These are phyloP conservation scores for Malacoctenus gilli DNA, from an alignment of 2,797 vertebrate species.

Conservation along the genomic window DNA sequence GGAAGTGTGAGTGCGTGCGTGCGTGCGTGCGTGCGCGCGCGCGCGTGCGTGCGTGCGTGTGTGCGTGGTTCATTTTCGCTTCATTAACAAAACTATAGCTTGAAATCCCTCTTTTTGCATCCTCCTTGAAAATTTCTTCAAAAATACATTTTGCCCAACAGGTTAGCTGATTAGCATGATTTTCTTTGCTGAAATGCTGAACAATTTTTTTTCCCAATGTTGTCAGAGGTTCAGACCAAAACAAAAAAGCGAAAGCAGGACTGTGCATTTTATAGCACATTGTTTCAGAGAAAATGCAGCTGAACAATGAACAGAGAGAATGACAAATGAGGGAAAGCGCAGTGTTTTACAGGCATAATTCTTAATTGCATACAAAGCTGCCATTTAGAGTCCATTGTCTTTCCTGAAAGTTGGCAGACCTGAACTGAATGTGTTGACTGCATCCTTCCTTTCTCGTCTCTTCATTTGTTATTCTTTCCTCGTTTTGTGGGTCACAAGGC, in stretches of 20 bases:
- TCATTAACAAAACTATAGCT: too few relatives aligned
- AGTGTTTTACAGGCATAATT: slow-evolving; percentile 60
- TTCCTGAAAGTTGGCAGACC: slow-evolving; percentile 64
- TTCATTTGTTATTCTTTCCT: slow-evolving; percentile 59
- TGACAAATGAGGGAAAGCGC: slow-evolving; percentile 47
- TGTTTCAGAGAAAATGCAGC: slow-evolving; percentile 48
- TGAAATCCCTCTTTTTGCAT: too few relatives aligned
- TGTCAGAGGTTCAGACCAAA: background rate
- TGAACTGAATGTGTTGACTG: slow-evolving; percentile 58
- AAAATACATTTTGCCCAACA: too few relatives aligned
- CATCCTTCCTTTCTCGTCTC: slow-evolving; percentile 55
- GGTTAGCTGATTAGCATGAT: slow-evolving; percentile 13
- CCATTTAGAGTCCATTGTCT: slow-evolving; percentile 71
- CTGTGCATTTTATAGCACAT: slow-evolving; percentile 24
- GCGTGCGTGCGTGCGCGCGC: too few relatives aligned
- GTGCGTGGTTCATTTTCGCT: too few relatives aligned
- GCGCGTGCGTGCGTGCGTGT: too few relatives aligned
- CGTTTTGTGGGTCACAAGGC: slow-evolving; percentile 52
- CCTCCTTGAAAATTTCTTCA: too few relatives aligned
- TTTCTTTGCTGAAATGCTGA: too few relatives aligned
- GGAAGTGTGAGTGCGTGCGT: too few relatives aligned
- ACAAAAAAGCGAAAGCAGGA: slow-evolving; percentile 5
- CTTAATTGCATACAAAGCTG: slow-evolving; percentile 72
- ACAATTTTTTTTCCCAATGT: slow-evolving; percentile 26
- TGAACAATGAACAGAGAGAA: slow-evolving; percentile 55